These are phyloP conservation scores for Stichopus horrens DNA, from an alignment of 53 echinoderm and acorn worm species.

Conservation along the genomic window DNA sequence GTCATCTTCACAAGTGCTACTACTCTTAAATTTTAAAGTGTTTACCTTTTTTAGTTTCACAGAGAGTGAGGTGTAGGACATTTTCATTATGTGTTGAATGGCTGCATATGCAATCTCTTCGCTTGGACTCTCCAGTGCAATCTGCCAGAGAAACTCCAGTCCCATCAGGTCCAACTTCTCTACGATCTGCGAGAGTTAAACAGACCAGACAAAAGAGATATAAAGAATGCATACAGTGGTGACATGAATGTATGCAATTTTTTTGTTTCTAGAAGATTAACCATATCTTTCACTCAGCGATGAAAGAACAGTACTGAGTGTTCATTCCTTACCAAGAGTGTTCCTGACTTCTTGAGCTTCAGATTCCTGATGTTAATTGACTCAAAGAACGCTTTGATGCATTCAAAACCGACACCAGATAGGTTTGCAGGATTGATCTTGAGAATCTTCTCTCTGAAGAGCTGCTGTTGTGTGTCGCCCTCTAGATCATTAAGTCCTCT, in stretches of 20 bases:
- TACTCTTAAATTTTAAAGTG: background rate
- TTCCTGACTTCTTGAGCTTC: conserved; percentile 70
- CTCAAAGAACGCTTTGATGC: conserved; percentile 94
- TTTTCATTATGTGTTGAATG: conserved; percentile 90
- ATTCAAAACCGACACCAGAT: conserved; percentile 87
- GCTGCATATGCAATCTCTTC: conserved; percentile 91
- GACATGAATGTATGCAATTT: background rate
- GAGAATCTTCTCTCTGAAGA: conserved; percentile 86
- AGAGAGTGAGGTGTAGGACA: conserved; percentile 89
- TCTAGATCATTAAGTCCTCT: conserved; percentile 86
- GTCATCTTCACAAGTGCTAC: background rate
- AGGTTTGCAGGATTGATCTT: conserved; percentile 81
- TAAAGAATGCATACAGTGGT: background rate
- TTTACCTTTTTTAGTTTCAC: conserved; percentile 90
- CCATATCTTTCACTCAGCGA: background rate
- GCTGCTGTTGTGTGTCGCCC: conserved; percentile 88
- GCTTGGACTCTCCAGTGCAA: conserved; percentile 85
- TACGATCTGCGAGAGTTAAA: conserved; percentile 61
- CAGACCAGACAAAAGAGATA: background rate
- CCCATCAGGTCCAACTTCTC: conserved; percentile 95
- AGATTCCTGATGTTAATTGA: conserved; percentile 88
- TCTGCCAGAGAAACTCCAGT: conserved; percentile 95
- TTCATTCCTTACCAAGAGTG: conserved; percentile 51
- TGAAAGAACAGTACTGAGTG: background rate
- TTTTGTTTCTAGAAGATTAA: background rate